phyloP scores from a whole-genome alignment of 2,797 vertebrate genomes.

The Cirrhinus molitorella region DNA sequence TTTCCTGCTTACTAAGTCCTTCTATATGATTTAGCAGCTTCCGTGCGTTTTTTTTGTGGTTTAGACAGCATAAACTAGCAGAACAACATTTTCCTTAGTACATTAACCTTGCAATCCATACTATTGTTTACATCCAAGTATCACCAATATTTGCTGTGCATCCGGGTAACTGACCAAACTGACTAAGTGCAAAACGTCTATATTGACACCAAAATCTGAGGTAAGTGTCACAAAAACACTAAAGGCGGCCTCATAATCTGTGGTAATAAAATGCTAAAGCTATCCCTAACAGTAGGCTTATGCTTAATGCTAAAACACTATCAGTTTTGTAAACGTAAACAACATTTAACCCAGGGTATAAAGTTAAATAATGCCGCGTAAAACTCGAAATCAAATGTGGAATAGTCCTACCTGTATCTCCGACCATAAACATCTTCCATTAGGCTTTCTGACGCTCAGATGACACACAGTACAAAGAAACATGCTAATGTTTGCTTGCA shows the following conservation, averaged over 20 bases:
- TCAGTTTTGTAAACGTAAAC: neutral
- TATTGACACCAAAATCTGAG: neutral
- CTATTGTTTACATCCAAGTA: too few species aligned
- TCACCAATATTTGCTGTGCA: too few species aligned
- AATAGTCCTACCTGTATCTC: neutral
- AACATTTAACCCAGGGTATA: neutral
- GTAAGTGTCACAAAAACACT: neutral
- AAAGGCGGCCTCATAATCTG: neutral
- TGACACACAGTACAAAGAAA: neutral
- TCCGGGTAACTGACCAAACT: too few species aligned
- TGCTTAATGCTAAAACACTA: neutral
- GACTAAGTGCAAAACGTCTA: too few species aligned
- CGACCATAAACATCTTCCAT: neutral
- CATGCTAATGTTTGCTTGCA: slow-evolving; percentile 11
- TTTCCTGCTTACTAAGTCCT: too few species aligned
- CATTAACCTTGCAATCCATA: too few species aligned
- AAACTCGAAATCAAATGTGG: neutral
- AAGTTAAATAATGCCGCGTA: neutral
- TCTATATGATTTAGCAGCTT: too few species aligned
- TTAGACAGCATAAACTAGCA: too few species aligned
- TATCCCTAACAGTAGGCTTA: neutral
- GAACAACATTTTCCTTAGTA: too few species aligned
- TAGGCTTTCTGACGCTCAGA: neutral
- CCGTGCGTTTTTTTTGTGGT: too few species aligned
- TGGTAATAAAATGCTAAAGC: neutral